Base-by-base conservation (phyloP, 2,113 vertebrate species). In the Nymphicus hollandicus region DNA sequence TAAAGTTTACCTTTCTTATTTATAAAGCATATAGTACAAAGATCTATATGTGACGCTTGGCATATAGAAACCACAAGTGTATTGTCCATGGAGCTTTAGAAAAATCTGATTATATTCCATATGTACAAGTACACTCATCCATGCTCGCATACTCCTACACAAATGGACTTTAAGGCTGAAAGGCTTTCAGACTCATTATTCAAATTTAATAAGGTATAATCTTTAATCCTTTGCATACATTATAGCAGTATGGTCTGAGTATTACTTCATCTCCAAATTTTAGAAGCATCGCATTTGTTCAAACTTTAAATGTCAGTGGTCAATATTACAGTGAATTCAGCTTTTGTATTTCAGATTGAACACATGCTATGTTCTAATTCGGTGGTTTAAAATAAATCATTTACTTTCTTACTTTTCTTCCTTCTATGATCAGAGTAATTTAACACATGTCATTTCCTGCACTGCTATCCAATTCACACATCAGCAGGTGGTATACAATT, bases 381-480 rank as follows among this genome's bases (percentile, higher is more conserved):
- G 69, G 70, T 94, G 81, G 91, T 94, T 95, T 92, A 89, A 95
- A 95, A 95, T 92, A 93, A 95, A 94, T 92, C n/a, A 85, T 91
- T 94, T 93, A 85, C 77, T 93, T 92, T 92, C 61, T 72, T 94
- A 94, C 89, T 96, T 96, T 93, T 92, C 70, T 93, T 92, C 70
- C 53, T 92, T 77, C 71, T 86, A 94, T 85, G 85, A 93, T 94
- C 91, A 89, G 88, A 93, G 83, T 81, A 94, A 96, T 96, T 96
- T 93, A 96, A 95, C 96, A 97, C 95, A 88, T 94, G 77, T 92
- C 6, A 0, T 92, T 96, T 93, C 93, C 93, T 92, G 92, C 90
- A 80, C 66, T 69, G 91, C 84, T 92, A 96, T 95, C 96, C 95
- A 97, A 97, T 97, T 96, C 96, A 96, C 96, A 95, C 95, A 93